phyloP scores from a whole-genome alignment of 2,888 invertebrate genomes.

The Cryptops parisi region DNA sequence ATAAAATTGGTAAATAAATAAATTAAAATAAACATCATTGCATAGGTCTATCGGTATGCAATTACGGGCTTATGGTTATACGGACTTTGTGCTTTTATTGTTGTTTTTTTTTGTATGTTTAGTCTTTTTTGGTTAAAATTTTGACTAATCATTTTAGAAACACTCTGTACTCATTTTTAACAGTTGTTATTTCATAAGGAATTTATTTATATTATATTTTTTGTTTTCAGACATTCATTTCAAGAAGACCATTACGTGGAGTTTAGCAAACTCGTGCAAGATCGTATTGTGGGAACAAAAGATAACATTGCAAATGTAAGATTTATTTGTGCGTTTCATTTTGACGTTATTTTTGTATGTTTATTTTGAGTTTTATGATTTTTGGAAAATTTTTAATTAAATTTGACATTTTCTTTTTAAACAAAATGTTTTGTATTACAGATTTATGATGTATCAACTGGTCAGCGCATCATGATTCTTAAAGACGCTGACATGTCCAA shows the following conservation, averaged over 20 bases:
- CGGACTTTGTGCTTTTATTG: too few relatives aligned
- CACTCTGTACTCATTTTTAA: too few relatives aligned
- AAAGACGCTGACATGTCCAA: constrained; percentile 66
- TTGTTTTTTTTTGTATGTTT: too few relatives aligned
- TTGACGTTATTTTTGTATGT: too few relatives aligned
- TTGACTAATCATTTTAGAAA: too few relatives aligned
- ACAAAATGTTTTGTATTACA: constrained; percentile 27
- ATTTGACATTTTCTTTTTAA: constrained; percentile 6
- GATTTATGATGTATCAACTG: constrained; percentile 78
- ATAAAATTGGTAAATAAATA: too few relatives aligned
- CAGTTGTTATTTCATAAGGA: too few relatives aligned
- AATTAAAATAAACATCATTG: too few relatives aligned
- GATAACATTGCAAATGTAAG: constrained; percentile 59
- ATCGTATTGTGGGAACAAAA: constrained; percentile 77
- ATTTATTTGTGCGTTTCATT: constrained; percentile 18
- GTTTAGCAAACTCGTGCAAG: constrained; percentile 62
- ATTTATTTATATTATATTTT: constrained; percentile 13
- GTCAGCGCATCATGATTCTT: constrained; percentile 53
- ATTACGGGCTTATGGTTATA: too few relatives aligned
- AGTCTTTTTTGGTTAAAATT: too few relatives aligned
- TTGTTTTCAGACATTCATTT: constrained; percentile 36
- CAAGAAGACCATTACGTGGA: constrained; percentile 80
- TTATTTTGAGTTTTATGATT: neutral
- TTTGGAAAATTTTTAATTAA: too few relatives aligned
- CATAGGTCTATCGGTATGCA: too few relatives aligned